These are phyloP conservation scores for Meloe dianella DNA, from an alignment of 2,888 invertebrate genomes.

Conservation along the genomic window DNA sequence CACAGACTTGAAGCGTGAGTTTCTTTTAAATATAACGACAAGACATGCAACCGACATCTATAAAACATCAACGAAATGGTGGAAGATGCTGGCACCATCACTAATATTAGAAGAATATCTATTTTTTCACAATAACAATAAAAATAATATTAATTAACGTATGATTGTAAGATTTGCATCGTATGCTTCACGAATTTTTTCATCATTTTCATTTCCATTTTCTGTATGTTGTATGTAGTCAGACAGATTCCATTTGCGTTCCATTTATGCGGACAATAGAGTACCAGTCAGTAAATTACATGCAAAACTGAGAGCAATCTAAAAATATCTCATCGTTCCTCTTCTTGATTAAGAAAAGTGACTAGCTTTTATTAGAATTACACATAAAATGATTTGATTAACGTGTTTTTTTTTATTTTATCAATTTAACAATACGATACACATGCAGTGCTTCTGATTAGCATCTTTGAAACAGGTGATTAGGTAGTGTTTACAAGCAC, in stretches of 20 bases:
- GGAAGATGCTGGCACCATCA: constrained; percentile 11
- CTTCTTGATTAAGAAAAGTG: constrained; percentile 23
- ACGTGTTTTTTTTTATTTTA: constrained; percentile 18
- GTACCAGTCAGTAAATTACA: constrained; percentile 14
- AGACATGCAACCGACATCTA: constrained; percentile 2
- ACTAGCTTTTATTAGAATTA: constrained; percentile 25
- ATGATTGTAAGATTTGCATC: background rate
- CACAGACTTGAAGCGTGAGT: constrained; percentile 18
- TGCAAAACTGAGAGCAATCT: constrained; percentile 11
- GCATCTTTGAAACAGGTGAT: constrained; percentile 39
- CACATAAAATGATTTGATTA: constrained; percentile 33
- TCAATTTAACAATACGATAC: constrained; percentile 28
- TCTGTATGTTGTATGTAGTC: background rate
- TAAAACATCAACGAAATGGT: background rate
- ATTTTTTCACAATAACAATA: background rate
- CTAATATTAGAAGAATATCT: background rate
- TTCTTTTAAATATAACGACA: constrained; percentile 8
- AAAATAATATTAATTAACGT: background rate
- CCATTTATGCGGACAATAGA: constrained; percentile 8
- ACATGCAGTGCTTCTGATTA: constrained; percentile 39
- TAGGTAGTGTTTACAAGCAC: constrained; percentile 39
- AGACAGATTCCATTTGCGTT: constrained; percentile 11
- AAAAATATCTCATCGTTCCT: constrained; percentile 17
- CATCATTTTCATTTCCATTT: background rate
- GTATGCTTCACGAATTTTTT: background rate